Conservation (phyloP, 2,888 invertebrate genomes). For the Spisula subtruncata region DNA sequence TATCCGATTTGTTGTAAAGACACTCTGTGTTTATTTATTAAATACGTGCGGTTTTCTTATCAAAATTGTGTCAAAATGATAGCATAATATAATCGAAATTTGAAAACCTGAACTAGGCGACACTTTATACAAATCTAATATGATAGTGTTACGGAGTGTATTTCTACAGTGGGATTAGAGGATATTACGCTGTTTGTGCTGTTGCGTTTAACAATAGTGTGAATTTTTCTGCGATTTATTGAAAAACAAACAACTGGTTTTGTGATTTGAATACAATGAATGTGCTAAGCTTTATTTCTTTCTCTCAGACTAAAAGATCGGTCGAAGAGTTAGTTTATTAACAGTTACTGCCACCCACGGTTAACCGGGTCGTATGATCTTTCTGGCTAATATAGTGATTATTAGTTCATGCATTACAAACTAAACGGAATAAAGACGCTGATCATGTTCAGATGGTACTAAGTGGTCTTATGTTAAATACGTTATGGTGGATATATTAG, state of each 20-base stretch:
- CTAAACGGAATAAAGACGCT: not conserved
- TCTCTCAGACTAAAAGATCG: not conserved
- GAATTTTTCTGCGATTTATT: not conserved
- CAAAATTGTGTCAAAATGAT: constrained; percentile 31
- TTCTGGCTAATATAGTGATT: not conserved
- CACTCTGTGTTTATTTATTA: constrained; percentile 7
- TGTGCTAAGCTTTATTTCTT: no score
- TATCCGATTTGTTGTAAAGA: constrained; percentile 5
- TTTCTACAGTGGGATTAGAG: not conserved
- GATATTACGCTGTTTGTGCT: not conserved
- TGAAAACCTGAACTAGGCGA: constrained; percentile 9
- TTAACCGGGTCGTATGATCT: not conserved
- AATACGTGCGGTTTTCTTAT: constrained; percentile 23
- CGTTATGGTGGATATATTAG: not conserved
- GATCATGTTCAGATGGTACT: not conserved
- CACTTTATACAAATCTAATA: not conserved
- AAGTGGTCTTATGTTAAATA: not conserved
- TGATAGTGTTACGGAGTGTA: not conserved
- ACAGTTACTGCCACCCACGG: not conserved
- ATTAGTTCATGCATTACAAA: not conserved
- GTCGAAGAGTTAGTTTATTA: not conserved
- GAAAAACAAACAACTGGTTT: not conserved
- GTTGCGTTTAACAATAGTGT: not conserved
- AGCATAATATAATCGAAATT: constrained; percentile 5
- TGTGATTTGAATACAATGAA: not conserved